Conservation (phyloP, 1,140 invertebrate genomes). For the Campoletis sonorensis region DNA sequence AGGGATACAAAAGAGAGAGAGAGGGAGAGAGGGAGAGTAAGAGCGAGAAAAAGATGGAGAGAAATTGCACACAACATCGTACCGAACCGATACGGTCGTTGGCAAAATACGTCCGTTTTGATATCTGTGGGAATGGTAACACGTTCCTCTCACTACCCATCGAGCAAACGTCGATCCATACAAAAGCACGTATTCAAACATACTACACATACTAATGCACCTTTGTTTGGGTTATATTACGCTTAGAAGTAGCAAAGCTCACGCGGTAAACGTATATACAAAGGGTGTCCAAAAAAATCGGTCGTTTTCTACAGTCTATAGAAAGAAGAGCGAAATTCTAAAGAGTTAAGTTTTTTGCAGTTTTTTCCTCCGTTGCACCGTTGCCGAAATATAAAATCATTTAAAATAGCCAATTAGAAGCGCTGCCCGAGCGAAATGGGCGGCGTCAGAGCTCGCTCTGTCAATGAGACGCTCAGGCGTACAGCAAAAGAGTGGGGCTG, state of each 20-base stretch:
- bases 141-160: slow-evolving; percentile 44
- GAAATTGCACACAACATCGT: not conserved
- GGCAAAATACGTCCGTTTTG: slow-evolving; percentile 57
- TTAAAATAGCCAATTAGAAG: too few species aligned
- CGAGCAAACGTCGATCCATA: slow-evolving; percentile 38
- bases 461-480: too few species aligned
- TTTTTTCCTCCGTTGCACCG: too few species aligned
- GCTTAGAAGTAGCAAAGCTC: slow-evolving; percentile 5
- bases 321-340: too few species aligned
- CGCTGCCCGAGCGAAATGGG: too few species aligned
- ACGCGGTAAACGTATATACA: not conserved
- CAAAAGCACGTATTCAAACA: not conserved
- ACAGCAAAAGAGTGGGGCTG: too few species aligned
- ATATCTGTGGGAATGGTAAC: slow-evolving; percentile 66
- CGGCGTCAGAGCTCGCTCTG: too few species aligned
- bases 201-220: not conserved
- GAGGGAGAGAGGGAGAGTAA: not conserved
- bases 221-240: not conserved
- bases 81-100: slow-evolving; percentile 17
- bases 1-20: not conserved
- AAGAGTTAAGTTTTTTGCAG: too few species aligned
- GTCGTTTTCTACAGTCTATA: too few species aligned
- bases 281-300: not conserved
- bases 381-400: too few species aligned
- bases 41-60: not conserved